Evolutionary conservation across 2,797 vertebrate species (phyloP).

Genomic region (Megaceryle alcyon): DNA sequence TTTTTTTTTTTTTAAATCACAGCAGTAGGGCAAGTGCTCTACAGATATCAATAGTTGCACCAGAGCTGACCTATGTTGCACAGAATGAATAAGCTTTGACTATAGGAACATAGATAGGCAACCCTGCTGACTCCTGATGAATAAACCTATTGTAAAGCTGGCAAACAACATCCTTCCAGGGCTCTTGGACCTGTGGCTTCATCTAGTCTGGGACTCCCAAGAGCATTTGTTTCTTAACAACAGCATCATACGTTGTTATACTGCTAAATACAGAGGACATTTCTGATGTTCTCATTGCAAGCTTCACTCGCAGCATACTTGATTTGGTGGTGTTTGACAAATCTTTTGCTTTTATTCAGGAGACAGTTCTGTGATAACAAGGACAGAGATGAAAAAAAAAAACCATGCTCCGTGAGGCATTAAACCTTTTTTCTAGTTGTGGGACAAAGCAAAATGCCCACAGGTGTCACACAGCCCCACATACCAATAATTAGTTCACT

Average conservation of each 20-base stretch:
- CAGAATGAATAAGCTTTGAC: conserved; percentile 63
- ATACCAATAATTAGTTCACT: conserved; percentile 36
- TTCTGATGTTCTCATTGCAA: conserved; percentile 8
- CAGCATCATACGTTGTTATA: background rate
- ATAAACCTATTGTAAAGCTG: conserved; percentile 58
- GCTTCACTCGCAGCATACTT: background rate
- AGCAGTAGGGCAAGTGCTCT: conserved; percentile 55
- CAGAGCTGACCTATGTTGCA: conserved; percentile 52
- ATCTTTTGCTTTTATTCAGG: conserved; percentile 23
- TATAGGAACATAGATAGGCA: conserved; percentile 53
- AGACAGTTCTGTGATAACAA: background rate
- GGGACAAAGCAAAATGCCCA: conserved; percentile 7
- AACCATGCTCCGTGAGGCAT: background rate
- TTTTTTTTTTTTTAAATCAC: background rate
- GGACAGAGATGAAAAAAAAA: background rate
- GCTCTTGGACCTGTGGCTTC: conserved; percentile 46
- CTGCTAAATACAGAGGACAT: background rate
- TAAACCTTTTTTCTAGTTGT: conserved; percentile 17
- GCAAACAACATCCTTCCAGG: conserved; percentile 53
- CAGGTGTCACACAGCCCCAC: background rate
- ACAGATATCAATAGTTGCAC: conserved; percentile 60
- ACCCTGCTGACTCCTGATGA: conserved; percentile 62
- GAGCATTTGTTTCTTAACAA: background rate
- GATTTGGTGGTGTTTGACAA: conserved; percentile 16
- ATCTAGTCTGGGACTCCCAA: background rate